Percentiles rank a stretch among this genome's conserved stretches.
Conservation (phyloP, 1,140 invertebrate genomes). For the Diorhabda elongata region DNA sequence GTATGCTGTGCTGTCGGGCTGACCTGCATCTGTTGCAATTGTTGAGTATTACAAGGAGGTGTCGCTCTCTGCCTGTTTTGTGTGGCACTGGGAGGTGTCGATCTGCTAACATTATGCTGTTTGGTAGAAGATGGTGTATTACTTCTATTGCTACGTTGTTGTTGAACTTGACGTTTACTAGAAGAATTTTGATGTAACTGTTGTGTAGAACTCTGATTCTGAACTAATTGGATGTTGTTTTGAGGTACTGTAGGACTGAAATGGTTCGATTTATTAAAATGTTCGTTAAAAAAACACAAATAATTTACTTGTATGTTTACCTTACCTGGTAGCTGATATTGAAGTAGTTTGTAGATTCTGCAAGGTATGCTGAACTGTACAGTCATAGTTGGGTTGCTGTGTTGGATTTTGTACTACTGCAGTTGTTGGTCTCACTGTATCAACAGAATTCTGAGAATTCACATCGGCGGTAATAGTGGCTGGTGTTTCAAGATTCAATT, state of each 20-base stretch:
- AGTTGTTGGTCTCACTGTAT: constrained; percentile 55
- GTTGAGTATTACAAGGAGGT: constrained; percentile 41
- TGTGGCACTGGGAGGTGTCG: constrained; percentile 38
- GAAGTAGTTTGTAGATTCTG: constrained; percentile 51
- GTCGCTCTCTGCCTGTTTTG: constrained; percentile 44
- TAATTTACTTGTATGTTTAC: too few relatives aligned
- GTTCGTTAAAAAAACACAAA: too few relatives aligned
- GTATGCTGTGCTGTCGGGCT: constrained; percentile 36
- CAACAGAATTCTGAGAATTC: constrained; percentile 69
- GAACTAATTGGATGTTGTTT: constrained; percentile 36
- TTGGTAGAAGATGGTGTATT: constrained; percentile 41
- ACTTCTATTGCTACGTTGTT: constrained; percentile 36
- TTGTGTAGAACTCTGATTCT: constrained; percentile 7
- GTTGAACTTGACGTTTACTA: constrained; percentile 45
- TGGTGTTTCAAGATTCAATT: constrained; percentile 80
- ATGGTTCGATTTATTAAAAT: too few relatives aligned
- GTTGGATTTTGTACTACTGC: constrained; percentile 51
- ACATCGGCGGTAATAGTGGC: constrained; percentile 82
- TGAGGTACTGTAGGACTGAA: constrained; percentile 30
- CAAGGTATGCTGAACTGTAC: constrained; percentile 57
- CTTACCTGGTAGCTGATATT: background rate
- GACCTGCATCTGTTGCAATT: constrained; percentile 42
- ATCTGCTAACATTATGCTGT: constrained; percentile 39
- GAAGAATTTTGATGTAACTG: constrained; percentile 22
- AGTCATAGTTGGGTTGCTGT: constrained; percentile 52